Conservation (phyloP, 1,140 invertebrate species). For the Conopomorpha cramerella region DNA sequence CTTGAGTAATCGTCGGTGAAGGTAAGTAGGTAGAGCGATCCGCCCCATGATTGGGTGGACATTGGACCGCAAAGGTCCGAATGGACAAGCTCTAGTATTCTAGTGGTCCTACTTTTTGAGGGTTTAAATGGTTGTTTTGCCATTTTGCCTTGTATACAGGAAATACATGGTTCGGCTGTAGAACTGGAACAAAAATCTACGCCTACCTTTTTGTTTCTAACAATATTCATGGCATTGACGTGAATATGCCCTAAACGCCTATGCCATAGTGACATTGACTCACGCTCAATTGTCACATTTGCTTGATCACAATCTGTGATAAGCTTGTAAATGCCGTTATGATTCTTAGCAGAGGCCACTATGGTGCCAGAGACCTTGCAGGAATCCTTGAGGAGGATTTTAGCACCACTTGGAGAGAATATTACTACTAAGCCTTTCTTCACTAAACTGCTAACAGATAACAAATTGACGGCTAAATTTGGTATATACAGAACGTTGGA, state of each 20-base stretch:
- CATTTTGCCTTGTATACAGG: conserved; percentile 3
- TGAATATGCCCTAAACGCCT: neutral
- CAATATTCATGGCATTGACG: neutral
- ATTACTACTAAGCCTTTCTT: neutral
- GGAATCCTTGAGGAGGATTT: neutral
- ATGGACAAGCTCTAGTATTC: conserved; percentile 3
- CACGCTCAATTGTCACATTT: neutral
- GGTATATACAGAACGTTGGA: conserved; percentile 3
- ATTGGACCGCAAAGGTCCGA: conserved; percentile 1
- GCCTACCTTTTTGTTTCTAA: neutral
- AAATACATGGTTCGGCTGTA: neutral
- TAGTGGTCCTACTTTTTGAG: neutral
- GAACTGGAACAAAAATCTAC: neutral
- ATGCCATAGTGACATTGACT: neutral
- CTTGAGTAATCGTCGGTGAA: conserved; percentile 27
- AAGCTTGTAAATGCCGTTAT: conserved; percentile 1
- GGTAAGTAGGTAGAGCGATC: conserved; percentile 17
- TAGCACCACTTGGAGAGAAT: neutral
- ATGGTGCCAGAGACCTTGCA: conserved; percentile 2
- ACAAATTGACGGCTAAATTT: conserved; percentile 1
- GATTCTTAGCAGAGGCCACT: neutral
- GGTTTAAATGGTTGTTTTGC: neutral
- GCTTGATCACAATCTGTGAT: neutral
- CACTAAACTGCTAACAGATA: conserved; percentile 2
- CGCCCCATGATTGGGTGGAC: conserved; percentile 1